Conservation (phyloP, 2,888 invertebrate genomes). For the Aromia moschata region DNA sequence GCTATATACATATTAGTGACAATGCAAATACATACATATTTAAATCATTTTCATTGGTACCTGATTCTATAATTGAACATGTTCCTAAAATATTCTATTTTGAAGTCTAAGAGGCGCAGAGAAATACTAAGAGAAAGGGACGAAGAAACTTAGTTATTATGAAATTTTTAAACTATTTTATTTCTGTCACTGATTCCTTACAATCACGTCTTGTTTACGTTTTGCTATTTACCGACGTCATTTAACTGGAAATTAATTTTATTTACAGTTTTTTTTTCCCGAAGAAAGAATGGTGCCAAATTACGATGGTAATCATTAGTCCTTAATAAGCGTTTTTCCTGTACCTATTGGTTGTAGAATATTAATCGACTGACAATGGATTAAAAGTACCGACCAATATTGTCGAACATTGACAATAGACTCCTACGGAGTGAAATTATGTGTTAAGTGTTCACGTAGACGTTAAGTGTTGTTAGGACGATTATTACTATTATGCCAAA, state of each 20-base stretch:
- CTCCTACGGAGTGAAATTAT: slow-evolving; percentile 12
- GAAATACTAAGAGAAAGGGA: too few species aligned
- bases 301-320: slow-evolving; percentile 33
- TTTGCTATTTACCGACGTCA: background rate
- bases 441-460: slow-evolving; percentile 15
- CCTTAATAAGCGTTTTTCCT: slow-evolving; percentile 40
- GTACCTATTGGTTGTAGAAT: slow-evolving; percentile 34
- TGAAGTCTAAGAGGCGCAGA: too few species aligned
- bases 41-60: too few species aligned
- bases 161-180: too few species aligned
- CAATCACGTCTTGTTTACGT: background rate
- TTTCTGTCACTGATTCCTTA: too few species aligned
- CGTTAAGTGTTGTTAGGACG: background rate
- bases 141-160: too few species aligned
- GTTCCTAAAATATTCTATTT: too few species aligned
- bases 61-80: too few species aligned
- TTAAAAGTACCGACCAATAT: slow-evolving; percentile 21
- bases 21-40: too few species aligned
- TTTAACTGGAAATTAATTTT: slow-evolving; percentile 1
- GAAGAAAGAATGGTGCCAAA: slow-evolving; percentile 30
- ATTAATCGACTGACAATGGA: slow-evolving; percentile 30
- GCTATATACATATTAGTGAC: too few species aligned
- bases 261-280: slow-evolving; percentile 10
- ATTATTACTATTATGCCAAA: slow-evolving; percentile 14
- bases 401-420: slow-evolving; percentile 13